Evolutionary conservation across 2,888 invertebrate species (phyloP).

Genomic region (Nebria brevicollis): DNA sequence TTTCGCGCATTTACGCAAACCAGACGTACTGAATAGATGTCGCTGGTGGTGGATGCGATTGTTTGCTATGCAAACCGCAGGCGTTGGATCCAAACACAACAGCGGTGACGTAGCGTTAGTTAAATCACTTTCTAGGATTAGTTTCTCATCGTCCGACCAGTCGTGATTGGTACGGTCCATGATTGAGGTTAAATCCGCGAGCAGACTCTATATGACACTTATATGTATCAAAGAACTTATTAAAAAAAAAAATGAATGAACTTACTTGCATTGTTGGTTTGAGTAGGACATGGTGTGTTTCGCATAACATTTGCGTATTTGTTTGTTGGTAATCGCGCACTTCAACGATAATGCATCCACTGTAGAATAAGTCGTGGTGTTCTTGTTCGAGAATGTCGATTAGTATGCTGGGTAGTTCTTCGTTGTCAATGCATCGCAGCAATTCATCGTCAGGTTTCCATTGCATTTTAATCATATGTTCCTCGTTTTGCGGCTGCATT

Average conservation of each 20-base stretch:
- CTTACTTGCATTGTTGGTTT: constrained; percentile 86
- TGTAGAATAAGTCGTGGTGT: constrained; percentile 88
- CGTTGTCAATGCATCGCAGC: constrained; percentile 88
- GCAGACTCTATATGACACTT: constrained; percentile 50
- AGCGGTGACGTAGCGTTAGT: constrained; percentile 87
- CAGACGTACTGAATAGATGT: constrained; percentile 78
- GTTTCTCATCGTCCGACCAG: constrained; percentile 81
- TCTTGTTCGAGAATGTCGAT: constrained; percentile 85
- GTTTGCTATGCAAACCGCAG: constrained; percentile 79
- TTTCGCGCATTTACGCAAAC: constrained; percentile 78
- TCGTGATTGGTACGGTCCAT: constrained; percentile 57
- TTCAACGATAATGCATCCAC: constrained; percentile 91
- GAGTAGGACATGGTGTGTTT: constrained; percentile 87
- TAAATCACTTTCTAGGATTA: constrained; percentile 84
- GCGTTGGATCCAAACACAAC: constrained; percentile 89
- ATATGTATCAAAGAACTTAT: neutral
- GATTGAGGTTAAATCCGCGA: constrained; percentile 63
- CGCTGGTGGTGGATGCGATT: constrained; percentile 80
- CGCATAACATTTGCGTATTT: constrained; percentile 80
- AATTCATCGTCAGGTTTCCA: constrained; percentile 88
- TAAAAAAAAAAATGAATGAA: neutral
- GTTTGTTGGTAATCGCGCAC: constrained; percentile 88
- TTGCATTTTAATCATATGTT: constrained; percentile 75
- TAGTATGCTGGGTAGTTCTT: constrained; percentile 88
- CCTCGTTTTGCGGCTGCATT: constrained; percentile 26